phyloP scores from a whole-genome alignment of 2,113 vertebrate species.

The Cichladusa arquata region DNA sequence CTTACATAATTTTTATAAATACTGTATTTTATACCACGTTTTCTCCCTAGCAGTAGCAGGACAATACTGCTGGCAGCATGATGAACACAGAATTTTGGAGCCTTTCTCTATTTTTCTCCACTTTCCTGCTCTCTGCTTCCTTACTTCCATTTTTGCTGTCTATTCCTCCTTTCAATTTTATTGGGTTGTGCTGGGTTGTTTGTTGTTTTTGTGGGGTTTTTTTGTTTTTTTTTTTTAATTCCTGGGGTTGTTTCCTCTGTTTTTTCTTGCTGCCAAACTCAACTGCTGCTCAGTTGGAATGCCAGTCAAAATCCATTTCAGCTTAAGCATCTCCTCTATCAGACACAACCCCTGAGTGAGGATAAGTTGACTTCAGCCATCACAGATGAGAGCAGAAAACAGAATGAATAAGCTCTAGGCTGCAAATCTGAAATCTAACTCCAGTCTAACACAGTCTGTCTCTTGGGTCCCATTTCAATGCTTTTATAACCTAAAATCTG shows the following conservation, averaged over 20 bases:
- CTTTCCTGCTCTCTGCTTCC: not conserved
- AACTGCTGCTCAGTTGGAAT: not conserved
- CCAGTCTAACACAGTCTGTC: not conserved
- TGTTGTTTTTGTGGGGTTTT: no score
- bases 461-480: not conserved
- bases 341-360: not conserved
- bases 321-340: not conserved
- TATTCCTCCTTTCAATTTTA: not conserved
- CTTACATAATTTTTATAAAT: not conserved
- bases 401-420: not conserved
- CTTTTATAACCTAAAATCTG: not conserved
- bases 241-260: not conserved
- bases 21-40: rapidly evolving
- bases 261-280: not conserved
- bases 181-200: not conserved
- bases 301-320: not conserved
- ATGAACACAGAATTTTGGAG: not conserved
- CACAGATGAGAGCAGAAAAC: not conserved
- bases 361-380: not conserved
- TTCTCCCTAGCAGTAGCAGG: not conserved
- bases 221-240: not conserved
- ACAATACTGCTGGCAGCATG: not conserved
- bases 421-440: not conserved
- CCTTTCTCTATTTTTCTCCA: not conserved
- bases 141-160: not conserved